Evolutionary conservation across 2,113 vertebrate species (phyloP), one percentile per base, ranked within the genome.

Genomic region (Hyperoodon ampullatus): DNA sequence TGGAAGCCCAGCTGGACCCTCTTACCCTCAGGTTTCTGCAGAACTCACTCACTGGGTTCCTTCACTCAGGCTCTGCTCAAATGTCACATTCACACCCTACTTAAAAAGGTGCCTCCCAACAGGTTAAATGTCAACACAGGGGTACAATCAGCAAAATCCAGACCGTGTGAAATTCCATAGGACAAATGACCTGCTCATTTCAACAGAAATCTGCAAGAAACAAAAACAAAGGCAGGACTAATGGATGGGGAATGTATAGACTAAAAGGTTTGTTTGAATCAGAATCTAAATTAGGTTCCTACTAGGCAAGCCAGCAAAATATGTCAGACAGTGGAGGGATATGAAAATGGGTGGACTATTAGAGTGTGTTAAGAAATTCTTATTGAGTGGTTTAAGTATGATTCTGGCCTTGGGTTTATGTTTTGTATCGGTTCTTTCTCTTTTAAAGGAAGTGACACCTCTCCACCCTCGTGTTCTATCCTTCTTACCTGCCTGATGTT

Each of bases 281-380:
- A 24, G 19, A 44, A 24, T 72, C 16, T 13, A 63, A 97, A 24
- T 6, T 72, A 81, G 11, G 23, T 58, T 44, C 3, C 24, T 8
- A 19, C 18, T 11, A 1, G 1, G 8, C 3, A 33, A 60, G 77
- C 33, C 53, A 70, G 19, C 2, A 47, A 53, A 50, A 23, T 30
- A 8, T 1, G 11, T 35, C 24, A 68, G 60, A 44, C 33, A 63
- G 1, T 14, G n/a, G 50, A 60, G 50, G 60, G 3, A 14, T 5
- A 0, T 28, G 21, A 30, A 21, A 5, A 2, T 2, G 5, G 42
- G 16, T 6, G 15, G 42, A 1, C 26, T 5, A 3, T 24, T 9
- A 21, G 35, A 16, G 26, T 6, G 2, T 2, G 1, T 14, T 28
- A 18, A 61, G 53, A 30, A 35, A 47, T n/a, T 30, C 71, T 53